Conservation (phyloP, 2,888 invertebrate species). For the Celastrina argiolus region DNA sequence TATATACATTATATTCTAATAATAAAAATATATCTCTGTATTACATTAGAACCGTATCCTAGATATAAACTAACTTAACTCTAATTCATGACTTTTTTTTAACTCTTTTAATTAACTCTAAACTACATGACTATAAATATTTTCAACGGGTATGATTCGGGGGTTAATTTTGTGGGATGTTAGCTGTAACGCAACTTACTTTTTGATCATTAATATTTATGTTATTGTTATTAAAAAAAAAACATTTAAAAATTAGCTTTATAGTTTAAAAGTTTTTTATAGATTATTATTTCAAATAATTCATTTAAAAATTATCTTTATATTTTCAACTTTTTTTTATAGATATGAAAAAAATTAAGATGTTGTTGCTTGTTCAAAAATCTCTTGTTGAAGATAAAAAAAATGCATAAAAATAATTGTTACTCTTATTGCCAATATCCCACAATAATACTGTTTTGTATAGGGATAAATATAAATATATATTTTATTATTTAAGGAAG, state of each 20-base stretch:
- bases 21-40: neutral
- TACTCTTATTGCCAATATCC: neutral
- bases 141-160: neutral
- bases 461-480: neutral
- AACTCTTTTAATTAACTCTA: too few species aligned
- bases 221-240: too few species aligned
- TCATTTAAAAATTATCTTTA: too few species aligned
- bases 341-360: too few species aligned
- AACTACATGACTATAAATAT: too few species aligned
- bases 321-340: too few species aligned
- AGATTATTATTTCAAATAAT: too few species aligned
- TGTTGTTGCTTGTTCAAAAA: neutral
- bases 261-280: too few species aligned
- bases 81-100: neutral
- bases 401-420: neutral
- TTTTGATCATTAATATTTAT: too few species aligned
- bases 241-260: too few species aligned
- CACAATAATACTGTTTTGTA: neutral
- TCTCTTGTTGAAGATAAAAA: neutral
- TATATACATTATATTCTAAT: neutral
- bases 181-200: too few species aligned
- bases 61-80: neutral
- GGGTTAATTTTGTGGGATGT: too few species aligned
- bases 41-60: neutral
- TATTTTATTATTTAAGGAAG: conserved; percentile 29